Evolutionary conservation across 2,888 invertebrate genomes (phyloP), one percentile per base, ranked within the genome.

Genomic region (Erebia ligea): DNA sequence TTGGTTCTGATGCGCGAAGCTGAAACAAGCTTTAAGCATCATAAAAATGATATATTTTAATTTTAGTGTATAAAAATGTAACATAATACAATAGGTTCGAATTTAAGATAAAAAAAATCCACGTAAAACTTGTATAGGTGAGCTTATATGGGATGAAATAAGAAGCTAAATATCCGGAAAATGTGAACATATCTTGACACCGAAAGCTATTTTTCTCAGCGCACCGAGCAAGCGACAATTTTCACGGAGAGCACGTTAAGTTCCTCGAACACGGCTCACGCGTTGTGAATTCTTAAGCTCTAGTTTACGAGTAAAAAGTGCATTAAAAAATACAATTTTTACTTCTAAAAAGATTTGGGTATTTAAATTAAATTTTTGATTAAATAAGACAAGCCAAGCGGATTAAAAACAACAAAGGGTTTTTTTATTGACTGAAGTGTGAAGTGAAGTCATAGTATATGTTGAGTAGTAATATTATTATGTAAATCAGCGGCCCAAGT

Each of bases 241-340:
- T 73, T 69, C 59, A 52, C 56, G 71, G 68, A 70, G 68, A 48
- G 59, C 48, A 61, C 69, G 59, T 63, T 69, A 71, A 63, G 67
- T 59, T 71, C 21, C 34, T 64, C 48, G 68, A 58, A 57, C 67
- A 63, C 58, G 56, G 42, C 66, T 69, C 71, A 69, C 68, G 69
- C 56, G 69, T 17, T 48, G 57, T 63, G 67, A 69, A 64, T 73
- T 58, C 42, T 69, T 64, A 69, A 64, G 57, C 58, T 50, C 19
- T 48, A 64, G 57, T 64, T 63, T 19, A 58, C 48, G 54, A 19
- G 40, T 15, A 13, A 63, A 64, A 64, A 64, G 34, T 64, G 48
- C 62, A 62, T 57, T 57, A 57, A 13, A 13, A 15, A 25, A 19
- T 17, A 42, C 1, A 61, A 10, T 19, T 42, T 45, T 42, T 34